Percentiles rank a stretch among this genome's conserved stretches.
phyloP scores from a whole-genome alignment of 2,113 vertebrate genomes.

The Egretta garzetta region DNA sequence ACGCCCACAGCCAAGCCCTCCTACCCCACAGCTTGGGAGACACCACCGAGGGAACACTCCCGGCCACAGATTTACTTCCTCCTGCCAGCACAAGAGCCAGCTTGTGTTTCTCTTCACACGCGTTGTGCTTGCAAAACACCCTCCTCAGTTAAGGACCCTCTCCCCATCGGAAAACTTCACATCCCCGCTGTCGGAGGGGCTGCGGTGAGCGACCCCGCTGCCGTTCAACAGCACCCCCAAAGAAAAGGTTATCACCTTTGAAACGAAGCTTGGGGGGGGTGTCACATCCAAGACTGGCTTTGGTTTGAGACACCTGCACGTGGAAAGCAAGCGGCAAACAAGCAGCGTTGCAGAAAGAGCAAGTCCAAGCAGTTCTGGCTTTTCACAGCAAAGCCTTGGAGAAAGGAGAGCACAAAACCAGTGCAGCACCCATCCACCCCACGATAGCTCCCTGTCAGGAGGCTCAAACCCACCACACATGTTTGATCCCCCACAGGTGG shows the following conservation, averaged over 20 bases:
- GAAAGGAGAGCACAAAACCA: neutral
- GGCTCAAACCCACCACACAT: neutral
- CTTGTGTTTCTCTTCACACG: accelerated
- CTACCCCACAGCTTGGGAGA: accelerated
- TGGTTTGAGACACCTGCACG: accelerated
- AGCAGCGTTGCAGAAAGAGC: neutral
- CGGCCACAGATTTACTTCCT: accelerated
- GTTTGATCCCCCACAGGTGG: neutral
- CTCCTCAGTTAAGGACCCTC: neutral
- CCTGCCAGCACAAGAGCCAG: accelerated
- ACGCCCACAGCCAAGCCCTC: neutral
- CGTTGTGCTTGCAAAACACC: accelerated
- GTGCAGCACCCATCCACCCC: neutral
- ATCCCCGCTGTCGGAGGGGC: accelerated
- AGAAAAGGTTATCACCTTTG: accelerated
- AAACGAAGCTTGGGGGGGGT: neutral
- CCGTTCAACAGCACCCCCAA: neutral
- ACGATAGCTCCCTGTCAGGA: accelerated
- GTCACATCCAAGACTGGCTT: neutral
- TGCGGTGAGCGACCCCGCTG: accelerated
- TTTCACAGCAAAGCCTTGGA: neutral
- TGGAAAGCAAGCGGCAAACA: accelerated
- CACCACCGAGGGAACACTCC: accelerated
- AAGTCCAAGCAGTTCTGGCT: neutral
- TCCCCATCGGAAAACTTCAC: neutral